A percentile compares a stretch with the other conserved stretches of the same genome.
Evolutionary conservation across 2,797 vertebrate genomes (phyloP).

Genomic region (Antrozous pallidus): DNA sequence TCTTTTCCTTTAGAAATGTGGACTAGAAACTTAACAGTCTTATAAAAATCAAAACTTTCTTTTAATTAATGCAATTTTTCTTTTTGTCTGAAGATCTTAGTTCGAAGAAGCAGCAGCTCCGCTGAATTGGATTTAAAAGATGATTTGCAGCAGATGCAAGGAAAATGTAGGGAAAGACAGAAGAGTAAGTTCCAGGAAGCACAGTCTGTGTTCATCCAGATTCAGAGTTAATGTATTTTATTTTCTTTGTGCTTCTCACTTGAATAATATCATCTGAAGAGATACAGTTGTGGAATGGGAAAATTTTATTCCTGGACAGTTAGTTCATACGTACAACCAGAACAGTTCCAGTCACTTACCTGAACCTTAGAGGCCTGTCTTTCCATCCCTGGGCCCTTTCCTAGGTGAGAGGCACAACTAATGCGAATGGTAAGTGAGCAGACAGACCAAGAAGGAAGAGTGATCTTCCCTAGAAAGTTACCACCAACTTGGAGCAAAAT

Average conservation of each 20-base stretch:
- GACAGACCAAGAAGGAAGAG: neutral
- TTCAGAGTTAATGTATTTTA: neutral
- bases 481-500: neutral
- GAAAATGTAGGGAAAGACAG: conserved; percentile 84
- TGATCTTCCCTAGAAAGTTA: neutral
- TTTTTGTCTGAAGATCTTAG: conserved; percentile 83
- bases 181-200: conserved; percentile 87
- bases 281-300: neutral
- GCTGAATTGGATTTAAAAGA: conserved; percentile 87
- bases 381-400: neutral
- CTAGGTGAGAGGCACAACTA: neutral
- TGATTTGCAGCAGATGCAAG: conserved; percentile 81
- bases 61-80: conserved; percentile 7
- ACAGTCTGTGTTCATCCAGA: neutral
- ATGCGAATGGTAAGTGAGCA: neutral
- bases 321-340: neutral
- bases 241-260: conserved; percentile 12
- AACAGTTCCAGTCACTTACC: neutral
- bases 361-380: neutral
- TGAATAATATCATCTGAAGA: neutral
- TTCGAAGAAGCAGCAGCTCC: conserved; percentile 89
- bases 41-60: conserved; percentile 24
- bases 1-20: conserved; percentile 51
- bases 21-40: neutral
- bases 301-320: neutral